Conservation (phyloP, 1,140 invertebrate species). For the Caenorhabditis latens region DNA sequence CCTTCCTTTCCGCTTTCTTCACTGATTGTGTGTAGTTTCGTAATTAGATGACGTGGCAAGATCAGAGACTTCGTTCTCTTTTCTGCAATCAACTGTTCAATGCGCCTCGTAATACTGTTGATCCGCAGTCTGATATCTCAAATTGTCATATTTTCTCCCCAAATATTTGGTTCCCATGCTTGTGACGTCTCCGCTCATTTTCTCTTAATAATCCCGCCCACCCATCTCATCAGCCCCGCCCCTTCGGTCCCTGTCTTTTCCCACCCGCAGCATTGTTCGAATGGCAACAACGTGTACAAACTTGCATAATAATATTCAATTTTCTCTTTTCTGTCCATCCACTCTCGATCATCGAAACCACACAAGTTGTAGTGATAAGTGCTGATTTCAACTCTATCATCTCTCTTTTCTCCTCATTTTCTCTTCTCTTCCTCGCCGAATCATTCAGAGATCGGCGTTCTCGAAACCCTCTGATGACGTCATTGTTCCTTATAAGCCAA, state of each 20-base stretch:
- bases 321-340: background rate
- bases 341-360: background rate
- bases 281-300: slow-evolving; percentile 22
- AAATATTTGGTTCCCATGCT: slow-evolving; percentile 37
- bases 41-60: slow-evolving; percentile 48
- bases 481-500: slow-evolving; percentile 55
- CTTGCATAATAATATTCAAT: slow-evolving; percentile 33
- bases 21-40: background rate
- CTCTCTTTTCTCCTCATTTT: background rate
- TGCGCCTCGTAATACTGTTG: background rate
- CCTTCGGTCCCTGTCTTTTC: background rate
- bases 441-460: slow-evolving; percentile 52
- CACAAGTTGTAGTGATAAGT: slow-evolving; percentile 42
- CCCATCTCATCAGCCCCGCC: background rate
- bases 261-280: background rate
- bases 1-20: background rate
- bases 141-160: background rate
- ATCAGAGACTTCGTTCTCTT: slow-evolving; percentile 44
- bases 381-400: background rate
- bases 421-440: slow-evolving; percentile 14
- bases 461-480: slow-evolving; percentile 37
- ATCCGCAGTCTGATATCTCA: slow-evolving; percentile 27
- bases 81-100: slow-evolving; percentile 42
- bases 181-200: slow-evolving; percentile 29
- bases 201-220: background rate